Evolutionary conservation across 2,888 invertebrate genomes (phyloP), one percentile per base, ranked within the genome.

Genomic region (Trisateles emortualis): DNA sequence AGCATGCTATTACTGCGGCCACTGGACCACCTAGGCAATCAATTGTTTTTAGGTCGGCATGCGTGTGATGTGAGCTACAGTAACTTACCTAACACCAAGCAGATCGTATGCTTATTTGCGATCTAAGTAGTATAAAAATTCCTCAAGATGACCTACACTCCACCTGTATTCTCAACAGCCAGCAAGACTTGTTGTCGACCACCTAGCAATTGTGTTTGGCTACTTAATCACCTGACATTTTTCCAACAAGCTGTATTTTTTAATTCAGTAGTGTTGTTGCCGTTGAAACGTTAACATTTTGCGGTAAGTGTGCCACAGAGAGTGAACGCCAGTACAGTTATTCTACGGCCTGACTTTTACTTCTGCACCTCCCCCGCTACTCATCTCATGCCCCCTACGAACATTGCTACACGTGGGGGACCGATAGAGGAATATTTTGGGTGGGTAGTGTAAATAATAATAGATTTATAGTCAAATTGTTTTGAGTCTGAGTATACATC

Each of bases 281-380:
- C 41, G 49, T 41, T 52, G 53, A 22, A 41, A 40, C 61, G 55
- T 65, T 64, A 56, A 52, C 67, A 38, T 54, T 54, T 52, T 41
- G 57, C 54, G 41, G 64, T 68, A 81, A 82, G 79, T 82, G 74
- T 78, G 83, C 62, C 80, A 59, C 73, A 71, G 89, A 90, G 90
- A 90, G 90, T 85, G 88, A 89, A 88, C 81, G 79, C 77, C 74
- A 80, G 84, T 86, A 89, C 90, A 79, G 90, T 88, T 90, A 88
- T 68, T 61, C 70, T 71, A 63, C 79, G 76, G 68, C 72, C 76
- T 68, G 78, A 90, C 90, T 91, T 90, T 91, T 90, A 91, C 90
- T 91, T 90, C 90, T 81, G 74, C 75, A 64, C 70, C 68, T 59
- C 71, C 64, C 55, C 55, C 59, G 49, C 49, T 45, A 49, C 33